Percentiles rank a stretch among this genome's conserved stretches.
Evolutionary conservation across 2,113 vertebrate species (phyloP).

Genomic region (Pao palembangensis): DNA sequence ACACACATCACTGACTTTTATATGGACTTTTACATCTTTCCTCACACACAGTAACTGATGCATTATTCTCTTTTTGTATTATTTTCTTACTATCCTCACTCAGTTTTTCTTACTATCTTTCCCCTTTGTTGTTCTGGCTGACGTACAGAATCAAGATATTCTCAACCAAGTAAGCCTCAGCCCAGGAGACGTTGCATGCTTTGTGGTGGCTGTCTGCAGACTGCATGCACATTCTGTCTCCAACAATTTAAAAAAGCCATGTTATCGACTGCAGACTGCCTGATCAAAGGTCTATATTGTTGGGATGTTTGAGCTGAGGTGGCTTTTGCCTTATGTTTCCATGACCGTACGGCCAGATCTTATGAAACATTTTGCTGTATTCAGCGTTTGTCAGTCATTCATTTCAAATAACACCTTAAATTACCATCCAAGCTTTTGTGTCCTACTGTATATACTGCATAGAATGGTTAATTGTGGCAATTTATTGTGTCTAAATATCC

Average conservation of each 20-base stretch:
- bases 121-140: conserved; percentile 33
- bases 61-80: no score
- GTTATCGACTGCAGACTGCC: conserved; percentile 39
- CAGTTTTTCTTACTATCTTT: neutral
- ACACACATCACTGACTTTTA: neutral
- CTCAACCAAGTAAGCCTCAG: conserved; percentile 80
- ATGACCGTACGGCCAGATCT: no score
- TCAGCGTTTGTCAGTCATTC: no score
- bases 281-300: conserved; percentile 25
- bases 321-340: no score
- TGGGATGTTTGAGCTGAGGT: no score
- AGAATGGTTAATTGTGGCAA: no score
- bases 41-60: neutral
- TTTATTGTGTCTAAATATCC: no score
- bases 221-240: conserved; percentile 63
- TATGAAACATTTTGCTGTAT: no score
- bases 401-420: no score
- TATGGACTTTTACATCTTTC: neutral
- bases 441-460: no score
- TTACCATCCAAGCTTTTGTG: no score
- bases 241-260: conserved; percentile 40
- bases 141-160: conserved; percentile 81
- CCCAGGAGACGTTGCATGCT: conserved; percentile 71
- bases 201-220: conserved; percentile 66
- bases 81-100: conserved; percentile 15